phyloP scores from a whole-genome alignment of 2,888 invertebrate genomes.

The Mayetiola destructor region DNA sequence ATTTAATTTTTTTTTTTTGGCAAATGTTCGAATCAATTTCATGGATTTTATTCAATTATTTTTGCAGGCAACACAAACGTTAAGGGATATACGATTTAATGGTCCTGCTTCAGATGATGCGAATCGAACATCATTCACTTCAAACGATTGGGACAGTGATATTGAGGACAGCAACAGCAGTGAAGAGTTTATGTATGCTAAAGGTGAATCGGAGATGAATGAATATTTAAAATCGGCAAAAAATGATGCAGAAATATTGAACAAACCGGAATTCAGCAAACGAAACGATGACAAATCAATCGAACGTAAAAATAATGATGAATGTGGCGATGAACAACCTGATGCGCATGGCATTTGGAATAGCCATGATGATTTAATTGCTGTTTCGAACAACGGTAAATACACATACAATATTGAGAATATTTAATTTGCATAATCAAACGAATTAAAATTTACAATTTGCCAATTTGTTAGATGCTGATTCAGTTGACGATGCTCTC shows the following conservation, averaged over 20 bases:
- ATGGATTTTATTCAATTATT: not conserved
- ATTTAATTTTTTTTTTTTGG: not conserved
- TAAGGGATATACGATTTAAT: conserved; percentile 19
- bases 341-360: conserved; percentile 17
- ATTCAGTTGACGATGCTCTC: not conserved
- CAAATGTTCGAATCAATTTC: not conserved
- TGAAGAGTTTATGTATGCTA: conserved; percentile 27
- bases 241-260: not conserved
- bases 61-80: conserved; percentile 17
- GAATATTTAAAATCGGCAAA: not conserved
- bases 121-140: conserved; percentile 16
- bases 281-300: not conserved
- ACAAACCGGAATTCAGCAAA: conserved; percentile 13
- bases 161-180: conserved; percentile 32
- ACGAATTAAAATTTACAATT: not conserved
- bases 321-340: not conserved
- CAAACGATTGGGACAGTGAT: conserved; percentile 33
- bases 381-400: not conserved
- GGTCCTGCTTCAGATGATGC: conserved; percentile 18
- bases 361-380: conserved; percentile 18
- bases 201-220: conserved; percentile 18
- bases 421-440: not conserved
- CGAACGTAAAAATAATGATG: not conserved
- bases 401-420: not conserved
- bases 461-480: not conserved